Evolutionary conservation across 2,113 vertebrate species (phyloP), one percentile per base, ranked within the genome.

Genomic region (Talpa occidentalis): DNA sequence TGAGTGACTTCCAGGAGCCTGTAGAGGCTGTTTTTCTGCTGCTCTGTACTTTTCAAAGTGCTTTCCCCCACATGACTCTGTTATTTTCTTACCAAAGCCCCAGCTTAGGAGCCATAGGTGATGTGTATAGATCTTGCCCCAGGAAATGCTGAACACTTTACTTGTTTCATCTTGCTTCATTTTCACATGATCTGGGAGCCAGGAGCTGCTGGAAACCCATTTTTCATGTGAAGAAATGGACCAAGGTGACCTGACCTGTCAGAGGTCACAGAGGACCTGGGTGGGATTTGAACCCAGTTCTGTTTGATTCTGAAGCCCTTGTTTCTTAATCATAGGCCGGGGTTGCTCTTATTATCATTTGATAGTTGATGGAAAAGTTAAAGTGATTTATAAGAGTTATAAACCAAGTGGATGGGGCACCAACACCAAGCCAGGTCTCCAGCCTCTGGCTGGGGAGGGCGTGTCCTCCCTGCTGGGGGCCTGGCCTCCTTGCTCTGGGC

Each of bases 211-310:
- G 17, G 77, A 37, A 90, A 52, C 64, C 52, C 42, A 47, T 79
- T 64, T 95, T 77, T 37, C 66, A 88, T 64, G 42, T 91, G 42
- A 62, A 74, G 70, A 77, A 52, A 66, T 56, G 42, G 72, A 79
- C 37, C 59, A 15, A 80, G 52, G 26, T 42, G 22, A 87, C 19
- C 26, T 49, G 42, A 1, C 56, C 94, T 59, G 30, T 37, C n/a
- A 19, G 17, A 37, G 30, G 37, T 88, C 73, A 81, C 16, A 59
- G 10, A 70, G 35, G 69, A 62, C 1, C 2, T 2, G 14, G 37
- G 14, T 90, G 42, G 30, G 2, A 47, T 62, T 10, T 66, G 73
- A 95, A 59, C 12, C 22, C 22, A 14, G 8, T 82, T 91, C 47
- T 64, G 32, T 49, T 84, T 76, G 21, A 35, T 86, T 82, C 56